Evolutionary conservation across 2,113 vertebrate species (phyloP), one percentile per base, ranked within the genome.

Genomic region (Hemichromis elongatus): DNA sequence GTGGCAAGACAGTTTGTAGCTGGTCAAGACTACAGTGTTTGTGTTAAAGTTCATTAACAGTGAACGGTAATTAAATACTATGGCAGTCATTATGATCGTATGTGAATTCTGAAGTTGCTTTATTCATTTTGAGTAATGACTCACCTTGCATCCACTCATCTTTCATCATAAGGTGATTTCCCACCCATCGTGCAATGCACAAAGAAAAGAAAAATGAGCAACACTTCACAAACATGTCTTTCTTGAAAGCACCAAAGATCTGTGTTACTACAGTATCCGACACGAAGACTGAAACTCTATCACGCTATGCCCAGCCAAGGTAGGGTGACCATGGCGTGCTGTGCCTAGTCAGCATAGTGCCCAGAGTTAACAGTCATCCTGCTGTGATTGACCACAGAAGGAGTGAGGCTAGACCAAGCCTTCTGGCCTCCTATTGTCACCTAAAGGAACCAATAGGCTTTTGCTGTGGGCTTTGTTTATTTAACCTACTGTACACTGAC

Each of bases 331-430:
- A 56, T 86, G 54, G 80, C 63, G 1, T 33, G 59, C 84, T 91
- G 83, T 82, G 89, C 88, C 77, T 86, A 70, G 87, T 59, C 90
- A 88, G 84, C 26, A 18, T 55, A 82, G 83, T 79, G 81, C 80
- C 68, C 83, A 42, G 40, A 85, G 82, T 84, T 53, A 73, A 80
- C 9, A 18, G 50, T 87, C 81, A 26, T 75, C 80, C 88, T 63
- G 83, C 90, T 89, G 88, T 18, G 80, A 86, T 40, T 77, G 53
- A 75, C 88, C 90, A 83, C 63, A 40, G 84, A 81, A 57, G 37
- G 91, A 84, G 89, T 87, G 75, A 54, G 61, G 81, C 85, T 90
- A 77, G 77, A 83, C 86, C 42, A 53, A 91, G 86, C 85, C 18
- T 75, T 81, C 63, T 54, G 30, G 66, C 79, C 85, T 82, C 89